phyloP scores from a whole-genome alignment of 2,797 vertebrate genomes.

The Sciurus carolinensis region DNA sequence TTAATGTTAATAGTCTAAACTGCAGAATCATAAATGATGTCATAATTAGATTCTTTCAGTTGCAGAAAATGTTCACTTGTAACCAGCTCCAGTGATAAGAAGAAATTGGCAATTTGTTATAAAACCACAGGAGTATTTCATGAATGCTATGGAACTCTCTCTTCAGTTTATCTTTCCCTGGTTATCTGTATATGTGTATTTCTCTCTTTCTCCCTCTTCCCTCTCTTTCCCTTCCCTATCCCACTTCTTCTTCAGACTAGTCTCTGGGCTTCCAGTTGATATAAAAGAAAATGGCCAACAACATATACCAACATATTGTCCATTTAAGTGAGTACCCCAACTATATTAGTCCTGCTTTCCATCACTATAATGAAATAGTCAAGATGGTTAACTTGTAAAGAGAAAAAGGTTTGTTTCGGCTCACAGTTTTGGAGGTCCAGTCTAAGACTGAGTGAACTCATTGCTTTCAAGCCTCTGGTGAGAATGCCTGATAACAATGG shows the following conservation, averaged over 20 bases:
- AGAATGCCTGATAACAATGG: fast-evolving
- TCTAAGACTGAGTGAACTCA: neutral
- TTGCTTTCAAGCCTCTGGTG: no score
- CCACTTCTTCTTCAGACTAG: neutral
- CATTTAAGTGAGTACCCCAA: neutral
- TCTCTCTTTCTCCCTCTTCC: neutral
- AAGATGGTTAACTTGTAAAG: neutral
- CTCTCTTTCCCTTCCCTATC: neutral
- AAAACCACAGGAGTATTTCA: neutral
- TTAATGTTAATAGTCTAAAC: conserved; percentile 31
- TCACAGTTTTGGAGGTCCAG: neutral
- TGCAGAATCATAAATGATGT: neutral
- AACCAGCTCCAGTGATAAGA: neutral
- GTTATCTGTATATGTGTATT: neutral
- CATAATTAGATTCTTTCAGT: neutral
- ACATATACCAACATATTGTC: neutral
- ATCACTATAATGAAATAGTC: neutral
- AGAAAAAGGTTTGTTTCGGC: no score
- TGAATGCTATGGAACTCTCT: neutral
- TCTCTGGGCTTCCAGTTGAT: neutral
- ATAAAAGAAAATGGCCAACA: conserved; percentile 14
- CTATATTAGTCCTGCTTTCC: neutral
- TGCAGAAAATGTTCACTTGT: neutral
- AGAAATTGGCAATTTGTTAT: neutral
- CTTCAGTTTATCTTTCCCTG: neutral